Evolutionary conservation across 2,888 invertebrate species (phyloP), one percentile per base, ranked within the genome.

Genomic region (Ornithoptera alexandrae): DNA sequence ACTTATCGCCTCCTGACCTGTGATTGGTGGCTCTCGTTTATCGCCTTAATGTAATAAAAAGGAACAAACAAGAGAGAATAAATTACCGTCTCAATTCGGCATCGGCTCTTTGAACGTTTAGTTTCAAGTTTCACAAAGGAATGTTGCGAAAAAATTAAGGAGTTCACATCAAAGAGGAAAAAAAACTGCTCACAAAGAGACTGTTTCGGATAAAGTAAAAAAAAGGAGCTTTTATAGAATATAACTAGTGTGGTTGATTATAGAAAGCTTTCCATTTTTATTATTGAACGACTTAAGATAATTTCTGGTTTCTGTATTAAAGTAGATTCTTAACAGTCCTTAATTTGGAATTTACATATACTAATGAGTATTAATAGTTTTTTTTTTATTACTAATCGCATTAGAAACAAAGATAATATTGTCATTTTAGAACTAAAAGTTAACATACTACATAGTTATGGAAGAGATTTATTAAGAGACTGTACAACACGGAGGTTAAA

Each of bases 71-170:
- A 50, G 50, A 50, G 50, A 17, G 50, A 50, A 50, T 50, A 50
- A 50, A 50, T 50, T 50, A 50, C 18, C 50, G 17, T 50, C 10
- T 5, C 50, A 50, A 50, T 50, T 50, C 15, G 18, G 50, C 50
- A 50, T 50, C 50, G 50, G 17, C 18, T 50, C 50, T 50, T 50
- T 18, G 50, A 50, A 50, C 50, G 50, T 18, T 50, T 50, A 50
- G 50, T 57, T 57, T 57, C 22, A 10, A 57, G 22, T 57, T 20
- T 22, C 57, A 57, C n/a, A 57, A 57, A 57, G 57, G 18, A 57
- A 57, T 57, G 57, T 57, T 57, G 57, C n/a, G 57, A 4, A 57
- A 56, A 57, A 57, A 57, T 57, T 57, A 57, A 18, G 57, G 57
- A 57, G 18, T 20, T 20, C 57, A 57, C 57, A 22, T 20, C 57